These are phyloP conservation scores for Fissipunctia ypsillon DNA, from an alignment of 2,888 invertebrate genomes.

Conservation along the genomic window DNA sequence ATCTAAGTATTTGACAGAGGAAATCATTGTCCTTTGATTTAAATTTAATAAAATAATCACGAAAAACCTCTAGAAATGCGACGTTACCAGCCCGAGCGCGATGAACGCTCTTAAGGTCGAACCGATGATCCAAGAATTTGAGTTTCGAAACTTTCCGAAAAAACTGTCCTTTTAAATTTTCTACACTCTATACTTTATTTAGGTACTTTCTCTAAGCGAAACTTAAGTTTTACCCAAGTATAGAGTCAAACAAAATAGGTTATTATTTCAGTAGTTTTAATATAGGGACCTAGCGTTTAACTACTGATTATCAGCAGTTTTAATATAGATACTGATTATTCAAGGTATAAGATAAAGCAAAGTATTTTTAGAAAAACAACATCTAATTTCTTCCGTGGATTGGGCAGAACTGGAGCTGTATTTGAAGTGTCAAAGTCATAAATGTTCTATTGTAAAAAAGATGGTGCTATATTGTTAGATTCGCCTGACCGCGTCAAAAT, in stretches of 20 bases:
- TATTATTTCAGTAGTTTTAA: constrained; percentile 12
- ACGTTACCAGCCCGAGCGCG: too few species aligned
- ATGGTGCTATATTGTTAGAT: neutral
- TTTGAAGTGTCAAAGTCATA: neutral
- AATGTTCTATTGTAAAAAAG: constrained; percentile 3
- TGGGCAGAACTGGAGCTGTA: neutral
- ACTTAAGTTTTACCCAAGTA: constrained; percentile 45
- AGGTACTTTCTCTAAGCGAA: constrained; percentile 47
- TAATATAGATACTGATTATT: constrained; percentile 11
- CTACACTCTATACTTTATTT: constrained; percentile 4
- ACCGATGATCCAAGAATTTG: neutral
- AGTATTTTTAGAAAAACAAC: constrained; percentile 3
- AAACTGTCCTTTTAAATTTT: constrained; percentile 1
- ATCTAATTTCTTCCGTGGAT: neutral
- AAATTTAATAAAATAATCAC: too few species aligned
- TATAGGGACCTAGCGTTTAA: constrained; percentile 39
- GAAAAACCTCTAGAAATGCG: too few species aligned
- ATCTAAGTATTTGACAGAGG: too few species aligned
- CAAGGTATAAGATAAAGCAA: neutral
- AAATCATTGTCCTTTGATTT: too few species aligned
- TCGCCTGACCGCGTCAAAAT: neutral
- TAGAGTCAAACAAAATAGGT: constrained; percentile 19
- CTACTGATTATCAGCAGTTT: constrained; percentile 18
- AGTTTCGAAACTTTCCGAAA: neutral
- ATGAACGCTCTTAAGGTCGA: too few species aligned